Conservation (phyloP, 2,797 vertebrate species). For the Etheostoma nigrum region DNA sequence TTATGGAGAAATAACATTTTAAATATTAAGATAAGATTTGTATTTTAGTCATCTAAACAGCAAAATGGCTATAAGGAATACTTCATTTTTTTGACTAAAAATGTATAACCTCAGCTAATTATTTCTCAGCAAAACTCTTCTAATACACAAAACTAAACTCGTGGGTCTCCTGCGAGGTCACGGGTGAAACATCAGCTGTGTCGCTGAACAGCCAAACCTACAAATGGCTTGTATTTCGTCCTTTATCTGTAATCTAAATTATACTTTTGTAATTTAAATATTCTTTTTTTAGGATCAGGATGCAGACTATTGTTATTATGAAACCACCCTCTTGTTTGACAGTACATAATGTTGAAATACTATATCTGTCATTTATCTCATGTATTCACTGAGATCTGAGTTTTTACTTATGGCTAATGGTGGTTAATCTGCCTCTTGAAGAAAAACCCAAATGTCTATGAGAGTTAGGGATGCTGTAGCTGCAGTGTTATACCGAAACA, state of each 20-base stretch:
- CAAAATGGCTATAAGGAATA: not conserved
- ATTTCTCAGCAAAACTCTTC: not conserved
- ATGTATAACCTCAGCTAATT: not conserved
- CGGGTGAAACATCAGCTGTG: not conserved
- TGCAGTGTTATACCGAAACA: not conserved
- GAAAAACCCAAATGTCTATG: too few species aligned
- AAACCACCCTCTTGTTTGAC: not conserved
- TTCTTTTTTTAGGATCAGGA: constrained; percentile 2
- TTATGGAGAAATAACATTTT: not conserved
- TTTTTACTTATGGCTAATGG: not conserved
- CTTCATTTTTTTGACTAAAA: too few species aligned
- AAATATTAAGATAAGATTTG: not conserved
- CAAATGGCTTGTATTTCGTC: constrained; percentile 1
- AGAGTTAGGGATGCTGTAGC: not conserved
- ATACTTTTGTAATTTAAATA: not conserved
- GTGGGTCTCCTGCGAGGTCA: not conserved
- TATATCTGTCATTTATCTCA: not conserved
- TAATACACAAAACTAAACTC: not conserved
- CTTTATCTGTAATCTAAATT: constrained; percentile 3
- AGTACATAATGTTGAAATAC: constrained; percentile 6
- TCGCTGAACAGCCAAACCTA: constrained; percentile 2
- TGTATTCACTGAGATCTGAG: not conserved
- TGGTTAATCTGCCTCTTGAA: not conserved
- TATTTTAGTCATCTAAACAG: not conserved
- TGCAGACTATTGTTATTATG: not conserved